Evolutionary conservation across 2,888 invertebrate species (phyloP), one percentile per base, ranked within the genome.

Genomic region (Thecophora atra): DNA sequence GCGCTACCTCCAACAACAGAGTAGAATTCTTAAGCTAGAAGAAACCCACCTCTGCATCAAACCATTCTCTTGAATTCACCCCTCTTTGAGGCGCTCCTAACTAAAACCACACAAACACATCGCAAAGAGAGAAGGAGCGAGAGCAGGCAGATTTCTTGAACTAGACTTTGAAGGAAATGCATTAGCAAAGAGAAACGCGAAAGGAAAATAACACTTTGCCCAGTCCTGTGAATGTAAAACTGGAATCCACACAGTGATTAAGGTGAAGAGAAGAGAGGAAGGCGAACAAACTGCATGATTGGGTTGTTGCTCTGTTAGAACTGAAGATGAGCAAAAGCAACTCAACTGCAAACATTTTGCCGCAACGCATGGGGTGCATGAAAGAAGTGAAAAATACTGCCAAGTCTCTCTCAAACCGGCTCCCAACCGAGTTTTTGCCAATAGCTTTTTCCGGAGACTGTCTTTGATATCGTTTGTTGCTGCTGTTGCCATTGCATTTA

Each of bases 311-410:
- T 26, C 28, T 30, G 28, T 7, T 30, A n/a, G 60, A 30, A 60
- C 6, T 60, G 30, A 60, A 60, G 60, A 60, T 30, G 60, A 60
- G 60, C 60, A 60, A 60, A 60, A 60, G 58, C 60, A 60, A n/a
- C 30, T 60, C 60, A 60, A 30, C 30, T 28, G 60, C 30, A 19
- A 60, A 30, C 28, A 30, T 15, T 60, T 60, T 19, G 24, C 60
- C n/a, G 26, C 60, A 30, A 17, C n/a, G 60, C 17, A n/a, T 15
- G 11, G 17, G 19, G 7, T 44, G 44, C 44, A 11, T 44, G n/a
- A n/a, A n/a, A n/a, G n/a, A n/a, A n/a, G n/a, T n/a, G n/a, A n/a
- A n/a, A n/a, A n/a, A n/a, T 44, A 11, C 44, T 44, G 13, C 44
- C 44, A 44, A 13, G 44, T 44, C 44, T 44, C 44, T 13, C 44